Base-by-base conservation (phyloP, 2,888 invertebrate genomes). In the Hydrotaea diabolus region DNA sequence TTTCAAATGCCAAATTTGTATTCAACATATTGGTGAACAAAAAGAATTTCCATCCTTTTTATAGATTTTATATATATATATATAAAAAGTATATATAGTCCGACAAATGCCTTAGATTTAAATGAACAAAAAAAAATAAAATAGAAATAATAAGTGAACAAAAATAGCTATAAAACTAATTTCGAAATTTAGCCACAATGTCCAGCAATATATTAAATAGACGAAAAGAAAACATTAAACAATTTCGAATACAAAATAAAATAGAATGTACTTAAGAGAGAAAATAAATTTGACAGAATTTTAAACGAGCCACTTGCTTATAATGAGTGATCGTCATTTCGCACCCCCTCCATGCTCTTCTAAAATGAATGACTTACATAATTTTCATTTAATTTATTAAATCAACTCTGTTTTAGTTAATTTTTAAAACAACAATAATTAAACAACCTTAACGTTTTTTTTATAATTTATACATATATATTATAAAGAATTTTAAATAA, bases 351-450 rank as follows among this genome's bases (percentile, higher is more conserved):
- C n/a, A n/a, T n/a, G n/a, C n/a, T n/a, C n/a, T n/a, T n/a, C n/a
- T n/a, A n/a, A 26, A 55, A 46, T 11, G 15, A 59, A 73, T 73
- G 46, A 73, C 49, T 23, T 17, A 31, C 64, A 31, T n/a, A n/a
- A n/a, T 49, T 49, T 49, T 49, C 49, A 49, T 43, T 66, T 19
- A 66, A 43, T 66, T 43, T 43, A 19, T 43, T 66, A 66, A 49
- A 8, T 17, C 21, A 66, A 11, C 46, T 69, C 46, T 69, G 15
- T 77, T 80, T 80, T 77, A 66, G 71, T 81, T 43, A 69, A 80
- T 62, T 77, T 82, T 85, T 82, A 82, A 85, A 85, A 85, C 85
- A 85, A 69, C 82, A 82, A 82, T 46, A 78, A 78, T 79, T 71
- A 31, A 31, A 7, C 31, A 31, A 31, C 2, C 31, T 7, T 31